Percentiles rank a stretch among this genome's conserved stretches.
phyloP scores from a whole-genome alignment of 1,140 invertebrate species.

The Hormaphis cornu region DNA sequence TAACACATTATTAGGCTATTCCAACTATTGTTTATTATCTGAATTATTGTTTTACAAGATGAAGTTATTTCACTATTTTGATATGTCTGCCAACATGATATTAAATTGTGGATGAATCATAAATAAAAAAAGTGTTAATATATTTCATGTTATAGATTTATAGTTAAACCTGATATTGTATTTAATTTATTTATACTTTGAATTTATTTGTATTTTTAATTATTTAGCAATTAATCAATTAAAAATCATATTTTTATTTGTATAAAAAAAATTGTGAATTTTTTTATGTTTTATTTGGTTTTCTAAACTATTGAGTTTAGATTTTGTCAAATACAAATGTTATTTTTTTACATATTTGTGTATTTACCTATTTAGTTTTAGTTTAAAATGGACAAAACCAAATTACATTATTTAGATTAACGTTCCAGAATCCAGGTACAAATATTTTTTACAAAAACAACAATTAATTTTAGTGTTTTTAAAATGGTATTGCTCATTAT shows the following conservation, averaged over 20 bases:
- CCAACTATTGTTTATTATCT: neutral
- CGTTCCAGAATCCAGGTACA: too few relatives aligned
- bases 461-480: too few relatives aligned
- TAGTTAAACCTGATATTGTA: neutral
- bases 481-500: too few relatives aligned
- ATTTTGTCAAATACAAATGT: too few relatives aligned
- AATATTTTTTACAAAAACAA: too few relatives aligned
- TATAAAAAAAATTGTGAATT: neutral
- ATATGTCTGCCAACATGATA: neutral
- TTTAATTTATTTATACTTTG: constrained; percentile 15
- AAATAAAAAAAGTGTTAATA: neutral
- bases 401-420: too few relatives aligned
- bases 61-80: neutral
- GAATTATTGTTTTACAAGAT: neutral
- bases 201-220: constrained; percentile 3
- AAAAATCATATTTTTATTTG: constrained; percentile 7
- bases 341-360: too few relatives aligned
- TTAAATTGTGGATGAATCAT: neutral
- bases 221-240: neutral
- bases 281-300: constrained; percentile 8
- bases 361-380: too few relatives aligned
- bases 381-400: too few relatives aligned
- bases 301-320: too few relatives aligned
- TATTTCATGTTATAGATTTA: neutral
- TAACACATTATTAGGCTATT: neutral